A percentile compares a stretch with the other conserved stretches of the same genome.
Conservation (phyloP, 1,140 invertebrate genomes). For the Onthophagus taurus region DNA sequence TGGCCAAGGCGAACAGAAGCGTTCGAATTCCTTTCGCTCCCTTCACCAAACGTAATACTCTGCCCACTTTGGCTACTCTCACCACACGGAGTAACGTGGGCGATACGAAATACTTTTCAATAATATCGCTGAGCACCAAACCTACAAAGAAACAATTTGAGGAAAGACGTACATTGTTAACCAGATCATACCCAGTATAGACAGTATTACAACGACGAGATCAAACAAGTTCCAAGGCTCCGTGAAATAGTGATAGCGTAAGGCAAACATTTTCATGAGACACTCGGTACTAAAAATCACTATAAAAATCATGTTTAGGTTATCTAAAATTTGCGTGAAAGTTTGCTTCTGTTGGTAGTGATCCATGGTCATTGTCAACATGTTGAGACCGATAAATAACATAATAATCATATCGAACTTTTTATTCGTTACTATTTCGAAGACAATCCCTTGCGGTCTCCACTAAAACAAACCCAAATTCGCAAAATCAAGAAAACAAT, state of each 20-base stretch:
- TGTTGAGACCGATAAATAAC: constrained; percentile 97
- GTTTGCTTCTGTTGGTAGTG: constrained; percentile 81
- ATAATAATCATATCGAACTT: constrained; percentile 99
- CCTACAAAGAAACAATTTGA: constrained; percentile 48
- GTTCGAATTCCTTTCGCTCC: constrained; percentile 96
- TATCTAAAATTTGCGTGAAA: constrained; percentile 76
- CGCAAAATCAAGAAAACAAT: constrained; percentile 19
- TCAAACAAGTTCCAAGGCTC: constrained; percentile 99
- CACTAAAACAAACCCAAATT: constrained; percentile 59
- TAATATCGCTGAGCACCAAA: constrained; percentile 89
- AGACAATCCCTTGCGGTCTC: constrained; percentile 89
- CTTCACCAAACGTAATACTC: constrained; percentile 93
- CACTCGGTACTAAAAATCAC: constrained; percentile 97
- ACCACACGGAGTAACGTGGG: constrained; percentile 95
- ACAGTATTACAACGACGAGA: constrained; percentile 97
- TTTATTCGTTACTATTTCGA: constrained; percentile 95
- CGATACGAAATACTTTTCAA: constrained; percentile 96
- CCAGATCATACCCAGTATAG: constrained; percentile 74
- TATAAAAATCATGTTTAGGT: constrained; percentile 95
- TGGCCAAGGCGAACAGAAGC: constrained; percentile 91
- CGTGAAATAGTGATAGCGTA: constrained; percentile 96
- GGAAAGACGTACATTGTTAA: too few relatives aligned
- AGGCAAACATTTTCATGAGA: constrained; percentile 92
- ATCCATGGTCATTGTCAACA: constrained; percentile 97
- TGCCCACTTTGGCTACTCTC: constrained; percentile 93